Base-by-base conservation (phyloP, 2,113 vertebrate species). In the Trochalopteron elliotii region DNA sequence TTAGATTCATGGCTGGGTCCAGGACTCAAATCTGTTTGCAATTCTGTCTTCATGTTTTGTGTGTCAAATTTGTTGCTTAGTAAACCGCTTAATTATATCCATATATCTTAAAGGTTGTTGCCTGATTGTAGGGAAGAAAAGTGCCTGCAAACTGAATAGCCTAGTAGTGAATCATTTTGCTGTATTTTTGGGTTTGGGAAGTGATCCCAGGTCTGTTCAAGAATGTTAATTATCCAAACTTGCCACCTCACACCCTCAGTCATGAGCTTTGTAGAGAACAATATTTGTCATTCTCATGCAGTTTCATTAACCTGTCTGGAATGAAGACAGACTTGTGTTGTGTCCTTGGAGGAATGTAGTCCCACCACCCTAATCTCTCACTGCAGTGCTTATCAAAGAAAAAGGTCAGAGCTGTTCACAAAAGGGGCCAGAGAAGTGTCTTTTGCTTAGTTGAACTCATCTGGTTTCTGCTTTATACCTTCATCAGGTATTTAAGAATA, bases 311-410 rank as follows among this genome's bases (percentile, higher is more conserved):
- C 94, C 69, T 72, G 39, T 91, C 65, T 97, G 96, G 95, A 97
- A 97, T 97, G 96, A 97, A 90, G 94, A 83, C 83, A 84, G 87
- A 95, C 97, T 95, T 93, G 95, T 94, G 88, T 67, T 57, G 67
- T 90, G 95, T 94, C 93, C 94, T 96, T 85, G 94, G 81, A 97
- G 96, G 98, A 98, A 98, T 97, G 97, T 74, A 21, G 90, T 80
- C 81, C 88, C 93, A 97, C 97, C 74, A 52, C 90, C 50, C 21
- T 83, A 42, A 71, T 55, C 88, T 92, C 55, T 76, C n/a, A 31
- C 65, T 90, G 33, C 61, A 37, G 15, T 55, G 39, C 31, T 72
- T 93, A 78, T 87, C 84, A 64, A 49, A 80, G 64, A 61, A 76
- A 56, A 86, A 39, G 8, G 40, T 74, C 70, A 87, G 75, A 86